Evolutionary conservation across 2,888 invertebrate species (phyloP), one percentile per base, ranked within the genome.

Genomic region (Chydorus sphaericus): DNA sequence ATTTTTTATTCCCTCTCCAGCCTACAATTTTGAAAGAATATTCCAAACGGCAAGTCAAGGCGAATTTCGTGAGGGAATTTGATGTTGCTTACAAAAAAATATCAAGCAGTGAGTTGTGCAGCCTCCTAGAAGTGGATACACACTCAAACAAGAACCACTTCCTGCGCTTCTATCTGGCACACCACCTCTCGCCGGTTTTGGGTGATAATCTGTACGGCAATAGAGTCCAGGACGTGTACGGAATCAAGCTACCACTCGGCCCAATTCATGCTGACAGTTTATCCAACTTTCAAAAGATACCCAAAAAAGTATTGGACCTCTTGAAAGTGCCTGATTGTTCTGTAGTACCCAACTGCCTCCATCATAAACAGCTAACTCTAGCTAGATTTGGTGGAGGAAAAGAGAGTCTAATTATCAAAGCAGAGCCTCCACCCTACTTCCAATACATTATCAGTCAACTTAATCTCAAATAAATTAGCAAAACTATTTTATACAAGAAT

Each of bases 161-260:
- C 2, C 29, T 71, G 4, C 64, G 70, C 31, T 60, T 72, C 23
- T 71, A 69, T 48, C 65, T 70, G 50, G 62, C 70, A 0, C 65
- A 68, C 5, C 59, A 65, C 48, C 59, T 71, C 5, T 64, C 65
- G 56, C 72, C 73, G 16, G 59, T 72, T 54, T 61, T 73, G 23
- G 72, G 73, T 1, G 73, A 73, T 59, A 66, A 68, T 54, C 58
- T 68, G 28, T 67, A 66, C 55, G 68, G 68, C 1, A 63, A 66
- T 5, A 61, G 69, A 29, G 66, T 70, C 8, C 65, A 66, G 20
- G 62, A 65, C 38, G 55, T 71, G 1, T 61, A 66, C 60, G 67
- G 68, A 4, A 62, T 65, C 26, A 66, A 65, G 57, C 30, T 69
- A 14, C 62, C 63, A 23, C 61, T 69, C 2, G 66, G 67, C 56